A percentile compares a stretch with the other conserved stretches of the same genome.
These are phyloP conservation scores for Portevinia maculata DNA, from an alignment of 2,888 invertebrate genomes.

Conservation along the genomic window DNA sequence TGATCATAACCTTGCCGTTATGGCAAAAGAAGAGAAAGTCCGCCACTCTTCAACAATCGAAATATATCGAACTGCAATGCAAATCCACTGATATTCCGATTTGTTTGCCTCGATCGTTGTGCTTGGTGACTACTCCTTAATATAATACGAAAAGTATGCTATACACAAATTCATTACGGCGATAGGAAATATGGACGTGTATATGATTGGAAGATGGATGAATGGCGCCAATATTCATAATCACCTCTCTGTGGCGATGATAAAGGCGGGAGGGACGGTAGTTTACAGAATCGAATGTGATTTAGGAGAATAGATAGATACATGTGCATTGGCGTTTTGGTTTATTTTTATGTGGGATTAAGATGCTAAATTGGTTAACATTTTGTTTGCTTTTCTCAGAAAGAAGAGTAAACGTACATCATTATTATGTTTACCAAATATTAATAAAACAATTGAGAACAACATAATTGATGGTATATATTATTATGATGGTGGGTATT, in stretches of 20 bases:
- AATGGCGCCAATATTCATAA: slow-evolving; percentile 24
- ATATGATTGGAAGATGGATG: not conserved
- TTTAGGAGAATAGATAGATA: no score
- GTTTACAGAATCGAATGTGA: not conserved
- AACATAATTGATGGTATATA: no score
- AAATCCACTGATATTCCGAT: slow-evolving; percentile 3
- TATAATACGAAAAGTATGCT: slow-evolving; percentile 1
- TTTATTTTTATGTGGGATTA: not conserved
- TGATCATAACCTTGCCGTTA: no score
- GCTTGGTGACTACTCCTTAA: slow-evolving; percentile 5
- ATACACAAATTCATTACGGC: not conserved
- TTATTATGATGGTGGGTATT: no score
- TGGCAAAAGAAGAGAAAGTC: no score
- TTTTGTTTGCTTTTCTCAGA: not conserved
- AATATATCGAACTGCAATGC: no score
- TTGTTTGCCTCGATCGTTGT: slow-evolving; percentile 24
- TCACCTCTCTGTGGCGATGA: not conserved
- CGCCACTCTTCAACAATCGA: no score
- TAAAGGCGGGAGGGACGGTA: not conserved
- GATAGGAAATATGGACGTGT: slow-evolving; percentile 14
- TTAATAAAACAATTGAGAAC: no score
- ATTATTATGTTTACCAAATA: no score
- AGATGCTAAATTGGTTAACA: not conserved
- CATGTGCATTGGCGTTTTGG: no score
- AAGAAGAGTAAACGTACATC: not conserved